A percentile compares a stretch with the other conserved stretches of the same genome.
Evolutionary conservation across 2,888 invertebrate genomes (phyloP).

Genomic region (Neria commutata): DNA sequence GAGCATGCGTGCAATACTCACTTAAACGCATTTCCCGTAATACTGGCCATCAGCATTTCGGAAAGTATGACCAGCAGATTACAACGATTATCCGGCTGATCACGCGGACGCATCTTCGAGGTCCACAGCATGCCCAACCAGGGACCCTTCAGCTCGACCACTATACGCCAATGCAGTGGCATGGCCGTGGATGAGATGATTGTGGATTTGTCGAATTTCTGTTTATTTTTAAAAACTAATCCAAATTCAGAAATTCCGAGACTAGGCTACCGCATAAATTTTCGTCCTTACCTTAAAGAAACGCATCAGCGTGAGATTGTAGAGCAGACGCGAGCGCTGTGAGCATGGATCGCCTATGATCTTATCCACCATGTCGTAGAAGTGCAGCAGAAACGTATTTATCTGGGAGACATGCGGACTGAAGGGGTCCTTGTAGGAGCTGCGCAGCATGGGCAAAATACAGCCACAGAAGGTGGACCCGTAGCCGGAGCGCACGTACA

Average conservation of each 20-base stretch:
- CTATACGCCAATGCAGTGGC: conserved; percentile 39
- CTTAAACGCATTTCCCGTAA: conserved; percentile 39
- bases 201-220: conserved; percentile 44
- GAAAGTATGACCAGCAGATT: conserved; percentile 45
- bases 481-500: conserved; percentile 44
- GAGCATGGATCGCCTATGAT: conserved; percentile 29
- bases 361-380: conserved; percentile 41
- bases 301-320: conserved; percentile 45
- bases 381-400: conserved; percentile 41
- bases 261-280: neutral
- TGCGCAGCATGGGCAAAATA: conserved; percentile 40
- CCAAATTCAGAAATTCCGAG: neutral
- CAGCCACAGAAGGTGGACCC: conserved; percentile 42
- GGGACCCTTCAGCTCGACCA: conserved; percentile 42
- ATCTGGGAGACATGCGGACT: conserved; percentile 35
- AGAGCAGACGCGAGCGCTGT: conserved; percentile 39
- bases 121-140: conserved; percentile 43
- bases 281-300: conserved; percentile 41
- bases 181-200: conserved; percentile 31
- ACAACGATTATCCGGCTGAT: conserved; percentile 33
- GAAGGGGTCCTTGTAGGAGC: conserved; percentile 34
- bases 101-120: conserved; percentile 21
- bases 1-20: conserved; percentile 31
- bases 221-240: neutral
- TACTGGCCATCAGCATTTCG: conserved; percentile 41